Evolutionary conservation across 2,797 vertebrate genomes (phyloP), one percentile per base, ranked within the genome.

Genomic region (Macropus fuliginosus): DNA sequence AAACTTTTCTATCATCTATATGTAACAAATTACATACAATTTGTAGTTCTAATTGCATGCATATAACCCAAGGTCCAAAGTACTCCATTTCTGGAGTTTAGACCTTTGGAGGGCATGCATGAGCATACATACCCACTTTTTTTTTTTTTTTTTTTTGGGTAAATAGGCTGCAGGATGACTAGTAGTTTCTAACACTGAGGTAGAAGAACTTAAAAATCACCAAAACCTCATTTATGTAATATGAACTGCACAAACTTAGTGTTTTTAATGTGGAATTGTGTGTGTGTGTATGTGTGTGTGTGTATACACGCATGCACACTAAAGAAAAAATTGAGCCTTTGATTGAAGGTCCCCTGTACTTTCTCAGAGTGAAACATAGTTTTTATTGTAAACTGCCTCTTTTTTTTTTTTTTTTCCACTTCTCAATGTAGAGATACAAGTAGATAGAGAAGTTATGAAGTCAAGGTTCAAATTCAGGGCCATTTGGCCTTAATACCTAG

Each of bases 251-350:
- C 54, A 94, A 95, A 96, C 54, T 81, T 56, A 90, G 66, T n/a
- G 3, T 56, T 92, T 90, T 95, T 89, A 87, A 27, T 50, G 12
- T 87, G 54, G 54, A 54, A 54, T 90, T n/a, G 2, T 13, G 34
- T 34, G 66, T 34, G 74, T 81, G 66, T 8, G 18, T 74, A 16
- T 74, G 93, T 95, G 93, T 95, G 94, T 90, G 92, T 66, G 55
- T 52, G 34, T 28, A 4, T 52, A 52, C 52, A 52, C 52, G 0
- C 52, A 52, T 52, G 6, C 52, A 52, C 52, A 13, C 27, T 31
- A 93, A 93, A 95, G 95, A 96, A 94, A 92, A 97, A 96, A 95
- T 96, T 62, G 94, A 34, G 10, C 94, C 95, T 93, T 93, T 97
- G 95, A 91, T 93, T 93, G 93, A 95, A 93, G 59, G 40, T 95